Evolutionary conservation across 2,113 vertebrate genomes (phyloP).

Genomic region (Orycteropus afer): DNA sequence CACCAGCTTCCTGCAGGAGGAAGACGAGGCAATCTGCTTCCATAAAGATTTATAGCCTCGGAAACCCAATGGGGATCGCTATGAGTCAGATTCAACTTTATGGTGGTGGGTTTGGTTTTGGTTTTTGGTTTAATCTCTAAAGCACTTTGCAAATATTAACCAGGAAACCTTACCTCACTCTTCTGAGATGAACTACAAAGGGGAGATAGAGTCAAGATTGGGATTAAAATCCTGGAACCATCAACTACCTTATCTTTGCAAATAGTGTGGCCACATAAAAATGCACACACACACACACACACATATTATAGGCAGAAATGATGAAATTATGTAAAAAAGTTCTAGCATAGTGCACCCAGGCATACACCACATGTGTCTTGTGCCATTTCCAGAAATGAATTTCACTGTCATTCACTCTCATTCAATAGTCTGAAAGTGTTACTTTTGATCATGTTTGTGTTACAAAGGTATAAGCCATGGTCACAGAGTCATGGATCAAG

Average conservation of each 20-base stretch:
- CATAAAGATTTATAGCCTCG: too few species aligned
- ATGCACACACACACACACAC: too few species aligned
- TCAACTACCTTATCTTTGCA: background rate
- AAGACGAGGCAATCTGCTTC: too few species aligned
- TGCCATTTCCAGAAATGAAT: background rate
- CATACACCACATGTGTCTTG: background rate
- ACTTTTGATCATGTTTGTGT: background rate
- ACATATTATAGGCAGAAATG: background rate
- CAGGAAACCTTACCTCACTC: background rate
- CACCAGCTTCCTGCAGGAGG: too few species aligned
- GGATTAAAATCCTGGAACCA: constrained; percentile 4
- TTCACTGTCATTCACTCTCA: background rate
- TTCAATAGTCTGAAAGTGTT: background rate
- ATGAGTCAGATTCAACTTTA: too few species aligned
- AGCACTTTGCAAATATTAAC: constrained; percentile 2
- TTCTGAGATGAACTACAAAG: background rate
- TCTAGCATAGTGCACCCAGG: too few species aligned
- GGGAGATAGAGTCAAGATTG: background rate
- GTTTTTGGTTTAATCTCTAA: constrained; percentile 27
- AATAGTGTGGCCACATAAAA: background rate
- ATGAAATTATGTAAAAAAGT: background rate
- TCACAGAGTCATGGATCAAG: too few species aligned
- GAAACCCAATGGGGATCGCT: too few species aligned
- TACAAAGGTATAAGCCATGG: too few species aligned
- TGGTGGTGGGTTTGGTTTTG: too few species aligned